These are phyloP conservation scores for Coccyzus lansbergi DNA, from an alignment of 2,797 vertebrate genomes.

Conservation along the genomic window DNA sequence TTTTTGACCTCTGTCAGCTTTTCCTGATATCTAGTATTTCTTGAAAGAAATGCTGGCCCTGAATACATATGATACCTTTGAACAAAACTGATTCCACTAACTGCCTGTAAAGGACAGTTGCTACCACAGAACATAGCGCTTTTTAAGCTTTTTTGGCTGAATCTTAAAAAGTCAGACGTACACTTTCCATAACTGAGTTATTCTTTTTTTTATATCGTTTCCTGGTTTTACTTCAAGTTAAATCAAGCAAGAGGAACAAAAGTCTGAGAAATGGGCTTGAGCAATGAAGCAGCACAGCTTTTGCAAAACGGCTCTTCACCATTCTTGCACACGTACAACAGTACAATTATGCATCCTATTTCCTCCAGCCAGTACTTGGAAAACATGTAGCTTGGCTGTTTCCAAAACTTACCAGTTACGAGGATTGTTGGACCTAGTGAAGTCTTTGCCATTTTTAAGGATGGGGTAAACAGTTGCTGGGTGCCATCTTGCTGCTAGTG, in stretches of 20 bases:
- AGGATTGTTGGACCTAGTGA: background rate
- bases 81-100: conserved; percentile 14
- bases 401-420: background rate
- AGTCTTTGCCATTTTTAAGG: background rate
- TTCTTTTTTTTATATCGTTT: background rate
- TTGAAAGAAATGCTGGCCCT: background rate
- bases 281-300: background rate
- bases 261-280: background rate
- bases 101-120: background rate
- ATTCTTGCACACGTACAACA: background rate
- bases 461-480: background rate
- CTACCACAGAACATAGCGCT: background rate
- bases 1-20: conserved; percentile 1
- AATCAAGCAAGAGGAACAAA: conserved; percentile 12
- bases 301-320: background rate
- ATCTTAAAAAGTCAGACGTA: background rate
- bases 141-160: background rate
- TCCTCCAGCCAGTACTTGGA: background rate
- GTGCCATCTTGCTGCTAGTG: background rate
- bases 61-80: background rate
- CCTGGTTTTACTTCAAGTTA: background rate
- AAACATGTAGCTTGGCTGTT: background rate
- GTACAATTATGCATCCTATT: background rate
- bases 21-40: background rate
- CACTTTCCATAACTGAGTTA: background rate